These are phyloP conservation scores for Indicator maculatus DNA, from an alignment of 2,113 vertebrate species.

Conservation along the genomic window DNA sequence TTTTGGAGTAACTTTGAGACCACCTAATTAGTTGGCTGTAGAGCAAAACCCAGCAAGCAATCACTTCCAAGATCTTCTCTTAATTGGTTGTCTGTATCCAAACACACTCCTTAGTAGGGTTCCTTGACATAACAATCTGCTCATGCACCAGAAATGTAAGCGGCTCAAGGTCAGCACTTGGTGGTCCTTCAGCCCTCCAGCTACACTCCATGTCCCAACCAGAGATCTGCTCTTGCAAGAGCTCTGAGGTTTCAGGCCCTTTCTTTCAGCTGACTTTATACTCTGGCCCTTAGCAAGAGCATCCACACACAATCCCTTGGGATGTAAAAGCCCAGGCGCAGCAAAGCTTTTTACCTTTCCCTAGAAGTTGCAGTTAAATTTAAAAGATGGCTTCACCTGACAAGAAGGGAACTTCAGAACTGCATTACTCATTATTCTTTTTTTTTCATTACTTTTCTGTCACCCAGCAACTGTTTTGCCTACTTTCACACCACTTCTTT, in stretches of 20 bases:
- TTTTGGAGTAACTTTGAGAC: background rate
- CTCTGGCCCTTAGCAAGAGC: background rate
- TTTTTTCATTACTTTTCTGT: background rate
- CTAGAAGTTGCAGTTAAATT: background rate
- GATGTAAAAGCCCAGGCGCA: background rate
- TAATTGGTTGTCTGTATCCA: background rate
- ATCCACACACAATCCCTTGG: background rate
- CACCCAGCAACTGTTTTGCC: background rate
- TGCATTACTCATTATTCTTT: background rate
- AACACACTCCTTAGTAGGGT: background rate
- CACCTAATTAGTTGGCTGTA: background rate
- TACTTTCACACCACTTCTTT: background rate
- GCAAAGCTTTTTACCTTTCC: background rate
- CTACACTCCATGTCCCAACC: fast-evolving
- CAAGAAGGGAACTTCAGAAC: background rate
- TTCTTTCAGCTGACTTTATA: background rate
- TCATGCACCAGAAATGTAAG: too few species aligned
- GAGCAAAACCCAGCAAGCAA: background rate
- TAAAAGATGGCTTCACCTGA: background rate
- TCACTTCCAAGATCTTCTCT: background rate
- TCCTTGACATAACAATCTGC: too few species aligned
- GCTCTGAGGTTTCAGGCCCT: background rate
- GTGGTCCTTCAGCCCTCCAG: background rate
- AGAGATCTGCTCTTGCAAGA: background rate
- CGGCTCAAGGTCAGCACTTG: background rate